Evolutionary conservation across 1,140 invertebrate species (phyloP).

Genomic region (Tetramorium simillimum): DNA sequence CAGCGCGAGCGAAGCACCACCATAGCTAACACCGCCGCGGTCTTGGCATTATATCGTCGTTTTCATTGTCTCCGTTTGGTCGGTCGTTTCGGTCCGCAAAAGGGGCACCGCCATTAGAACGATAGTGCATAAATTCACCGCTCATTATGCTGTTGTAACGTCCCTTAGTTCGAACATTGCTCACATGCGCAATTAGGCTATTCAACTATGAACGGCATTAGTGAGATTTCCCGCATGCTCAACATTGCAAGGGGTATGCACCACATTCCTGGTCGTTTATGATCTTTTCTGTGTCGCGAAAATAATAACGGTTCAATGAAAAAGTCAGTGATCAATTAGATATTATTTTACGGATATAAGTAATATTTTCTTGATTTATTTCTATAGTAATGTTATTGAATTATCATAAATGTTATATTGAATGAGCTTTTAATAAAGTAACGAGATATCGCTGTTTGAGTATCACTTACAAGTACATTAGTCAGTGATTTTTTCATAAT

Average conservation of each 20-base stretch:
- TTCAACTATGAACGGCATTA: background rate
- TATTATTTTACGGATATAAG: background rate
- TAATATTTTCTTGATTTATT: background rate
- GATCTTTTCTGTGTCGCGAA: background rate
- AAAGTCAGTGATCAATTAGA: background rate
- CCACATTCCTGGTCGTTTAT: background rate
- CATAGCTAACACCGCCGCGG: background rate
- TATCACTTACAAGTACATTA: background rate
- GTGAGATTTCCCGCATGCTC: background rate
- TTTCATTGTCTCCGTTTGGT: slow-evolving; percentile 23
- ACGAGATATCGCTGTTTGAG: background rate
- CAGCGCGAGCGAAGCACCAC: background rate
- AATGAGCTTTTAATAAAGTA: background rate
- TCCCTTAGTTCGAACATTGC: background rate
- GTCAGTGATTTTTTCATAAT: background rate
- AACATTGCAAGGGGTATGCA: background rate
- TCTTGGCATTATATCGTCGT: slow-evolving; percentile 21
- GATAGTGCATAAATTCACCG: slow-evolving; percentile 38
- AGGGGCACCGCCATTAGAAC: background rate
- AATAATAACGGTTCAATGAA: background rate
- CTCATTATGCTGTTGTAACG: slow-evolving; percentile 3
- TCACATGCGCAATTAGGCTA: slow-evolving; percentile 19
- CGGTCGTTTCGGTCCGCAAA: background rate
- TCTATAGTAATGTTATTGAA: background rate
- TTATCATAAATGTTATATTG: background rate